Evolutionary conservation across 1,140 invertebrate genomes (phyloP).

Genomic region (Caenorhabditis tropicalis): DNA sequence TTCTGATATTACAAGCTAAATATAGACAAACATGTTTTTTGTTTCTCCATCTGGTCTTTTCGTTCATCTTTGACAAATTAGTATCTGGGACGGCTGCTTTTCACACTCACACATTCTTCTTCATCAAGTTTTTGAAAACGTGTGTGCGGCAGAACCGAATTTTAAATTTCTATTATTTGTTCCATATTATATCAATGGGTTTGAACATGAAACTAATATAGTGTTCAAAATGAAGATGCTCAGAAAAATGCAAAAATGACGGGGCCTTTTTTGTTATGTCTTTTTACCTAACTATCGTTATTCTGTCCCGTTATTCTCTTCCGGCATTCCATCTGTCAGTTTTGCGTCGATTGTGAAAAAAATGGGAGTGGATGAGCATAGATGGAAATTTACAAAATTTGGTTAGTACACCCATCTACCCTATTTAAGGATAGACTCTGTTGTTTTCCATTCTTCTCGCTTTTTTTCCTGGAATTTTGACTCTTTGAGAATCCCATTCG

Average conservation of each 20-base stretch:
- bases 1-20: background rate
- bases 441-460: background rate
- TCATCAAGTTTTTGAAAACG: background rate
- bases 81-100: background rate
- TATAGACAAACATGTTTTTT: background rate
- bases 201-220: background rate
- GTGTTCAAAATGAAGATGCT: slow-evolving; percentile 7
- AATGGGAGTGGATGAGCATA: background rate
- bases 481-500: background rate
- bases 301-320: background rate
- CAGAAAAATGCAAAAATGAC: background rate
- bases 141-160: background rate
- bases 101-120: background rate
- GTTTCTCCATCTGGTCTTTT: background rate
- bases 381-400: background rate
- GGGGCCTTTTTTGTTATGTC: slow-evolving; percentile 8
- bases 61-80: slow-evolving; percentile 1
- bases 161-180: slow-evolving; percentile 1
- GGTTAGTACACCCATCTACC: background rate
- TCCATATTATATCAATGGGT: background rate
- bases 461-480: background rate
- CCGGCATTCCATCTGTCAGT: background rate
- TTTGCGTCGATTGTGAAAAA: background rate
- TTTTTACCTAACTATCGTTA: background rate
- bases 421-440: background rate